Evolutionary conservation across 2,113 vertebrate species (phyloP).

Genomic region (Brachypteracias leptosomus): DNA sequence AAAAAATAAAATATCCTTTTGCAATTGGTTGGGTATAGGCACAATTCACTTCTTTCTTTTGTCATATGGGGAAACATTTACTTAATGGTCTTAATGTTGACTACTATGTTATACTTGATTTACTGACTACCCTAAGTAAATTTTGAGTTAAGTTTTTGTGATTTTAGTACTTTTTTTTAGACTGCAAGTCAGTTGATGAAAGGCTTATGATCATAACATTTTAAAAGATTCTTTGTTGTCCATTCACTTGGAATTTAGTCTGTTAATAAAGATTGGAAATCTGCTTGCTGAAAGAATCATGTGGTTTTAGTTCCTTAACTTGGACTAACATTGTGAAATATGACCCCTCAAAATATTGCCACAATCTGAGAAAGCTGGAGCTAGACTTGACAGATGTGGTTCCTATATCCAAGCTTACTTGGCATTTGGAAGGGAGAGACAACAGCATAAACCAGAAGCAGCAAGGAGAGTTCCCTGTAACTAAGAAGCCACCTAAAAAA

Average conservation of each 20-base stretch:
- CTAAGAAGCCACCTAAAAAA: conserved; percentile 6
- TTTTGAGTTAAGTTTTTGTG: not conserved
- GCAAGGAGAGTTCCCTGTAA: conserved; percentile 78
- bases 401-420: conserved; percentile 84
- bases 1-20: conserved; percentile 89
- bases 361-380: conserved; percentile 89
- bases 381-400: conserved; percentile 31
- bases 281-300: not conserved
- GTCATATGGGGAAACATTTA: not conserved
- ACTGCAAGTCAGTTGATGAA: not conserved
- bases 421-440: conserved; percentile 80
- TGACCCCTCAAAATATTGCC: conserved; percentile 95
- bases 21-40: not conserved
- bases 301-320: conserved; percentile 74
- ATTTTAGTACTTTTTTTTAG: not conserved
- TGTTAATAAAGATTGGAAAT: not conserved
- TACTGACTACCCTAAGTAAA: not conserved
- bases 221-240: not conserved
- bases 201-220: not conserved
- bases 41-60: not conserved
- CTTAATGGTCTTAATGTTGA: not conserved
- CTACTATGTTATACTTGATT: not conserved
- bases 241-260: not conserved
- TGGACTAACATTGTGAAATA: conserved; percentile 82
- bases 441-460: conserved; percentile 82